These are phyloP conservation scores for Cecropterus lyciades DNA, from an alignment of 1,140 invertebrate genomes.

Conservation along the genomic window DNA sequence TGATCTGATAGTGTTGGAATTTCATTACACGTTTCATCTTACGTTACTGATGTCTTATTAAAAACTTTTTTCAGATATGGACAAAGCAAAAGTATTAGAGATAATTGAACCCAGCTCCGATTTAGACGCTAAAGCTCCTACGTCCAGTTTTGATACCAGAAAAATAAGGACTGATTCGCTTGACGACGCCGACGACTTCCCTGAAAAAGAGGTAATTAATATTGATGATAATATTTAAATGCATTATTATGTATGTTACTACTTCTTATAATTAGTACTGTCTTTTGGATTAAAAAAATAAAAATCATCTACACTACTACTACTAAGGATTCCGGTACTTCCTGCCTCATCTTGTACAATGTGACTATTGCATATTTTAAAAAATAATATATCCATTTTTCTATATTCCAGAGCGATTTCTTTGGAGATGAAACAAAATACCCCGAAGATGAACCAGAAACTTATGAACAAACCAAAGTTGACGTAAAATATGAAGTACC, in stretches of 20 bases:
- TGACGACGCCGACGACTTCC: constrained; percentile 82
- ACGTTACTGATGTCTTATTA: too few species aligned
- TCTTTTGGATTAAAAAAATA: too few species aligned
- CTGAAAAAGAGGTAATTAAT: constrained; percentile 77
- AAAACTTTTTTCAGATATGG: constrained; percentile 82
- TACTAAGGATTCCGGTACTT: too few species aligned
- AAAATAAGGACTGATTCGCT: constrained; percentile 81
- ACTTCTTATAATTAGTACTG: too few species aligned
- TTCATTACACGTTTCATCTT: too few species aligned
- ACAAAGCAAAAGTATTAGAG: constrained; percentile 82
- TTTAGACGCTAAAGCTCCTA: constrained; percentile 67
- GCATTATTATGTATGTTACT: too few species aligned
- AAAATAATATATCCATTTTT: constrained; percentile 35
- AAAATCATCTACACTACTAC: too few species aligned
- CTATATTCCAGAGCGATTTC: constrained; percentile 59
- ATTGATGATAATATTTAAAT: too few species aligned
- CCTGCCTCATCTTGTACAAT: too few species aligned
- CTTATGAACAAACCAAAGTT: constrained; percentile 36
- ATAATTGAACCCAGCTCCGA: constrained; percentile 82
- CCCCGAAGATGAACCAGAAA: constrained; percentile 42
- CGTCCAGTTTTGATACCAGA: constrained; percentile 76
- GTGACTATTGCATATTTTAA: too few species aligned
- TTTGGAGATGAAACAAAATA: constrained; percentile 68
- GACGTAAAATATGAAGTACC: too few species aligned
- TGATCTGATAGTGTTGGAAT: too few species aligned